Evolutionary conservation across 1,140 invertebrate species (phyloP), one percentile per base, ranked within the genome.

Genomic region (Belonocnema kinseyi): DNA sequence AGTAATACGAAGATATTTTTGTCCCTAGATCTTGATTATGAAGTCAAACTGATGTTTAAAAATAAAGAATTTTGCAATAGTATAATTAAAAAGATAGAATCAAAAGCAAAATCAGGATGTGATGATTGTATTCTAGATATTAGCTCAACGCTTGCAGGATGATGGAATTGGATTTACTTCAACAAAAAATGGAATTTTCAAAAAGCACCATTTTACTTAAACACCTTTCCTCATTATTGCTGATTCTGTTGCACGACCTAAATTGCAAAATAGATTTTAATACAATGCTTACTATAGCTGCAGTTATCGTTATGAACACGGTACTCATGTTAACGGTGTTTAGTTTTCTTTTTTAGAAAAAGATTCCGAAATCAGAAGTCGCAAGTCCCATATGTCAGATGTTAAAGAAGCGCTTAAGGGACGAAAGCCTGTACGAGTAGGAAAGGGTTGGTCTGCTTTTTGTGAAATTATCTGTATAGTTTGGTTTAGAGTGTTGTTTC

Each of bases 261-360:
- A 82, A 10, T 50, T 80, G 14, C 80, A 84, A 53, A 79, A 75
- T 58, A 70, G 82, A 2, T 17, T 84, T 0, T 77, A 82, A 52
- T 82, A 50, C 46, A 80, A 79, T 75, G 82, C 80, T n/a, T 80
- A 74, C 73, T 78, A 50, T 33, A 78, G 80, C 3, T 84, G 80
- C 71, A 76, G 71, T n/a, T 78, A 75, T 72, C 81, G 82, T 58
- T 83, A 83, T 53, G 70, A 75, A 33, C 4, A 52, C 13, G 78
- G 80, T n/a, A 21, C 10, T 26, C 74, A 77, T 51, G 50, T 73
- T 5, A 54, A 16, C 13, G 50, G 51, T 50, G 74, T 83, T 14
- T 74, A 80, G 66, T 83, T 82, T 75, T 56, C 76, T 4, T 76
- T 78, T 58, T n/a, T 76, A 74, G 72, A 79, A n/a, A n/a, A 75